Conservation (phyloP, 2,797 vertebrate genomes). For the Takifugu ocellatus region DNA sequence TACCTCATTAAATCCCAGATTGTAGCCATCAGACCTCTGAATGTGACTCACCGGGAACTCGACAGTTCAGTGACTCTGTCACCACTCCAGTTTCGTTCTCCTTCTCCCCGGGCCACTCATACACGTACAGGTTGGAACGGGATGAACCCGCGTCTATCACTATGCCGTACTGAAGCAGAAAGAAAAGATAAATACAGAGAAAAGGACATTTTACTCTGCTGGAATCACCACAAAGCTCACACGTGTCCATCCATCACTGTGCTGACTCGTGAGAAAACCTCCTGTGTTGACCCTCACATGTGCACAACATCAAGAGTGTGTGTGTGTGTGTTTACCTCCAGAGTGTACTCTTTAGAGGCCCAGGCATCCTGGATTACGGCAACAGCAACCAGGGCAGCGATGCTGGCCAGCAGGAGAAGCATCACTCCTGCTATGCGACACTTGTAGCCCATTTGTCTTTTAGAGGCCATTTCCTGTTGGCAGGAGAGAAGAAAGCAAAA, state of each 20-base stretch:
- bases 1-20: too few species aligned
- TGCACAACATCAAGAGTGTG: slow-evolving; percentile 5
- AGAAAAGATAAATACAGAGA: background rate
- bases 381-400: slow-evolving; percentile 84
- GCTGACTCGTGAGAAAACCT: slow-evolving; percentile 4
- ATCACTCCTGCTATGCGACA: slow-evolving; percentile 73
- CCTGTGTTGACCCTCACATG: slow-evolving; percentile 6
- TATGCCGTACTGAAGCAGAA: slow-evolving; percentile 85
- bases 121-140: slow-evolving; percentile 87
- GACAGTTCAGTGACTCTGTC: slow-evolving; percentile 78
- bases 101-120: slow-evolving; percentile 93
- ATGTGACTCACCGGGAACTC: slow-evolving; percentile 78
- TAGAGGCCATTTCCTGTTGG: slow-evolving; percentile 61
- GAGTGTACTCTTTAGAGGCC: slow-evolving; percentile 68
- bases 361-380: slow-evolving; percentile 83
- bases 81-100: slow-evolving; percentile 92
- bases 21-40: too few species aligned
- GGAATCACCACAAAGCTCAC: background rate
- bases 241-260: background rate
- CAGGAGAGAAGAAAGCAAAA: slow-evolving; percentile 11
- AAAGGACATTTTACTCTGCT: background rate
- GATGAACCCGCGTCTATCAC: slow-evolving; percentile 94
- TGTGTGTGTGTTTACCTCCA: slow-evolving; percentile 77
- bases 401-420: slow-evolving; percentile 80
- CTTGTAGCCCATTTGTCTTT: slow-evolving; percentile 74